Percentiles rank a stretch among this genome's conserved stretches.
phyloP scores from a whole-genome alignment of 2,797 vertebrate species.

The Rhinatrema bivittatum region DNA sequence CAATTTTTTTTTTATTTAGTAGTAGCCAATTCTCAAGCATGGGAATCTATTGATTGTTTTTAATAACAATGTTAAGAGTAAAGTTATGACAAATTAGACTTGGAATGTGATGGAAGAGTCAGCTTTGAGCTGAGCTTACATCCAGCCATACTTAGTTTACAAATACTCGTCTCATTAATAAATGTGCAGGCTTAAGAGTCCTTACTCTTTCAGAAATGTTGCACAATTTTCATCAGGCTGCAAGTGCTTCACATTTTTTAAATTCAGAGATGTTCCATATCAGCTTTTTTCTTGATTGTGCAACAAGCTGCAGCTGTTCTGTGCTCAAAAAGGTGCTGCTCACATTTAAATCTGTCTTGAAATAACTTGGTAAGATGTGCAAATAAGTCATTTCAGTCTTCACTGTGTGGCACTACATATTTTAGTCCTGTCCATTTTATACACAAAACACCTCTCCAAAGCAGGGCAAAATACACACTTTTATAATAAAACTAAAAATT shows the following conservation, averaged over 20 bases:
- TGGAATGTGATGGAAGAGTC: too few relatives aligned
- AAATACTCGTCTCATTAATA: too few relatives aligned
- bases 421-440: slow-evolving; percentile 55
- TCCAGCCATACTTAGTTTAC: too few relatives aligned
- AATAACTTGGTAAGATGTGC: slow-evolving; percentile 62
- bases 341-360: slow-evolving; percentile 54
- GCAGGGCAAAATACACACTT: slow-evolving; percentile 72
- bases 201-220: too few relatives aligned
- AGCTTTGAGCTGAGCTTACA: too few relatives aligned
- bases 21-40: too few relatives aligned
- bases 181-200: too few relatives aligned
- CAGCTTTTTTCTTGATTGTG: slow-evolving; percentile 41
- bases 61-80: too few relatives aligned
- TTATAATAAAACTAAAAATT: slow-evolving; percentile 95
- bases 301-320: slow-evolving; percentile 42
- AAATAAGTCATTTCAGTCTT: slow-evolving; percentile 60
- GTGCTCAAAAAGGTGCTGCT: slow-evolving; percentile 57
- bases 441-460: slow-evolving; percentile 66
- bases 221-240: too few relatives aligned
- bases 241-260: slow-evolving; percentile 42
- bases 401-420: slow-evolving; percentile 48
- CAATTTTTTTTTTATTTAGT: too few relatives aligned
- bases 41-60: too few relatives aligned
- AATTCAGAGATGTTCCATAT: slow-evolving; percentile 24
- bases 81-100: too few relatives aligned